Percentiles rank a stretch among this genome's conserved stretches.
phyloP scores from a whole-genome alignment of 2,113 vertebrate genomes.

The Spermophilus dauricus region DNA sequence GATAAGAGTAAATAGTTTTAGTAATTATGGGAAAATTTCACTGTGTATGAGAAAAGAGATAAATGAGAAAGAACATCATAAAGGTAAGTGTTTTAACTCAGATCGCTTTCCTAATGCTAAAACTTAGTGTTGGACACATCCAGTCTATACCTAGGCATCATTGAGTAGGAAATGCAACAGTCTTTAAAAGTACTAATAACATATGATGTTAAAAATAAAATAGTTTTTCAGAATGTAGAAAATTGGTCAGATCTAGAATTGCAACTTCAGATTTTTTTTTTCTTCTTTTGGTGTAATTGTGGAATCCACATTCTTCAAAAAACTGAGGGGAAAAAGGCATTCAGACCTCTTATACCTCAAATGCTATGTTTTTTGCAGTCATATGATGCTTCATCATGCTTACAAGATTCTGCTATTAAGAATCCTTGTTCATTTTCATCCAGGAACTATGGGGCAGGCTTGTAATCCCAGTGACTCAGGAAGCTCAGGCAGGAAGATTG shows the following conservation, averaged over 20 bases:
- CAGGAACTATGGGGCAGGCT: too few species aligned
- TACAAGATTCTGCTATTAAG: neutral
- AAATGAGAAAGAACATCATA: neutral
- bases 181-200: neutral
- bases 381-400: neutral
- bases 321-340: neutral
- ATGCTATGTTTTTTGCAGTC: neutral
- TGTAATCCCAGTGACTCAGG: too few species aligned
- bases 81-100: neutral
- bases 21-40: neutral
- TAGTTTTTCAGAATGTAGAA: slow-evolving; percentile 23
- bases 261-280: neutral
- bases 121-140: neutral
- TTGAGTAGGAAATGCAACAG: slow-evolving; percentile 8
- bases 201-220: slow-evolving; percentile 17
- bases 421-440: neutral
- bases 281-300: neutral
- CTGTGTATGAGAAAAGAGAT: neutral
- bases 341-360: neutral
- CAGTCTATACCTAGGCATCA: neutral
- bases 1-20: neutral
- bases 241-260: slow-evolving; percentile 48
- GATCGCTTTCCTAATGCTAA: neutral
- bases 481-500: too few species aligned
- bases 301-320: neutral